Base-by-base conservation (phyloP, 2,888 invertebrate species). In the Chorisops tibialis region DNA sequence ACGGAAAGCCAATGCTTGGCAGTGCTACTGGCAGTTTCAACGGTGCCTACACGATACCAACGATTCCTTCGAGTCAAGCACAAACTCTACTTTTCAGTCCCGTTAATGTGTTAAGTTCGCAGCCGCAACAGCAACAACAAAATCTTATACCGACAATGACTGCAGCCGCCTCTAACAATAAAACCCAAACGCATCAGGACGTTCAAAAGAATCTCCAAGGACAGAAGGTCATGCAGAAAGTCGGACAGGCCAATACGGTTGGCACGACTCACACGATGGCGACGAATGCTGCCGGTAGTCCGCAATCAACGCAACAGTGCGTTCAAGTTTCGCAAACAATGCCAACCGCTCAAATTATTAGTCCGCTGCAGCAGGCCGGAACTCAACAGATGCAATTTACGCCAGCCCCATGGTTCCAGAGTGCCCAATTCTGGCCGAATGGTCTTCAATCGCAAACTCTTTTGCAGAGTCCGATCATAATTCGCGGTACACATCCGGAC, bases 381-480 rank as follows among this genome's bases (percentile, higher is more conserved):
- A 84, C 85, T 7, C 87, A 87, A 69, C 83, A 83, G 63, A 89
- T 91, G 87, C 91, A 91, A 77, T 88, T 91, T 71, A 77, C 79
- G 4, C 45, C 78, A 18, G 82, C 85, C 1, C 87, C 89, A 1
- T 91, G 91, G 91, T 88, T 89, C 68, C 84, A 87, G 51, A 82
- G 85, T 21, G 76, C 88, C 65, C 87, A 86, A 74, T 84, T 87
- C 63, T 92, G 91, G 91, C 77, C 81, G 0, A 86, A 86, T 12
- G 87, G 88, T 0, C 74, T 89, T 21, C 90, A 86, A 69, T 86
- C 88, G 0, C 83, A 85, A 37, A 81, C 88, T 0, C 77, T 90
- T 4, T 80, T 89, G 1, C 88, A 87, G 14, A 91, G 91, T 79
- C 89, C 88, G 6, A 91, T 93, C 70, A 88, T 89, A 75, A 92